Evolutionary conservation across 2,113 vertebrate genomes (phyloP).

Genomic region (Lepisosteus oculatus): DNA sequence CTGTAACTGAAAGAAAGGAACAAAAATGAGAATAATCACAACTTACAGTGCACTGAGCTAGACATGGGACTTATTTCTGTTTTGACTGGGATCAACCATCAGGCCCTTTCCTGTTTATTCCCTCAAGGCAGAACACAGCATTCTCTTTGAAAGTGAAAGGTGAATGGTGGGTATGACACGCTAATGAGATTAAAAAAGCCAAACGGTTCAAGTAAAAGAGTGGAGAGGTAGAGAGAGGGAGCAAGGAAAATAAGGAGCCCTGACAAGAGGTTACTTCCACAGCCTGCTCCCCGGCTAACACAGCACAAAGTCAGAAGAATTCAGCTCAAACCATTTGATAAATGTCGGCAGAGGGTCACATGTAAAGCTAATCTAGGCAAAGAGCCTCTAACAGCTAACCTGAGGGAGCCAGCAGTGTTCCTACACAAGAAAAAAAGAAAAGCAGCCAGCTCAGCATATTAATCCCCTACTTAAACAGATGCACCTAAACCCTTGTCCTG

Average conservation of each 20-base stretch:
- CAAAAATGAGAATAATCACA: neutral
- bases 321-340: conserved; percentile 15
- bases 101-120: neutral
- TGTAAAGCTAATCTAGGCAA: conserved; percentile 12
- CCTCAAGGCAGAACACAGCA: neutral
- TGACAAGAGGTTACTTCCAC: neutral
- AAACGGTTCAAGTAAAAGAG: too few relatives aligned
- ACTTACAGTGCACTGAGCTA: neutral
- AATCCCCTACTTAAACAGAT: too few relatives aligned
- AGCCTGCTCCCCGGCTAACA: neutral
- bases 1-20: too few relatives aligned
- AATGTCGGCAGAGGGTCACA: conserved; percentile 14
- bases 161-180: conserved; percentile 1
- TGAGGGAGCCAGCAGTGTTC: neutral
- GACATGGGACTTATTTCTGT: neutral
- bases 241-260: neutral
- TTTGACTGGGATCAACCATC: neutral
- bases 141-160: neutral
- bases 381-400: neutral
- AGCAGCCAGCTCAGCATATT: neutral
- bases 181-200: conserved; percentile 7
- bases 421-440: neutral
- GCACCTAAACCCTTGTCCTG: too few relatives aligned
- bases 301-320: neutral
- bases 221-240: neutral